phyloP scores from a whole-genome alignment of 1,140 invertebrate genomes.

The Bombyx mori region DNA sequence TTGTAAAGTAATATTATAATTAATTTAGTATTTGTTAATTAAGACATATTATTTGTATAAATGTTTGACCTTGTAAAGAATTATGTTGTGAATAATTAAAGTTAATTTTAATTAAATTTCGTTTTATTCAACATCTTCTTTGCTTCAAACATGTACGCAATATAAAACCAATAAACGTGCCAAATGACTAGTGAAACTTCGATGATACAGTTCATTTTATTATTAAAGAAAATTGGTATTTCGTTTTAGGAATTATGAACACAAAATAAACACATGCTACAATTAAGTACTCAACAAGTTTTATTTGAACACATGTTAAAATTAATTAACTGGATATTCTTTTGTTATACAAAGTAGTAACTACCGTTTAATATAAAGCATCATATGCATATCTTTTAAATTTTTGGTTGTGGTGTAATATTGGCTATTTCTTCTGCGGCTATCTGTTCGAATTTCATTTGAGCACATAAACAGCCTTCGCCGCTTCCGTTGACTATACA shows the following conservation, averaged over 20 bases:
- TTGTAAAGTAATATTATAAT: conserved; percentile 57
- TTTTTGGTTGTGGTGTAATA: conserved; percentile 39
- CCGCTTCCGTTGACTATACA: conserved; percentile 57
- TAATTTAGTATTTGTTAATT: conserved; percentile 63
- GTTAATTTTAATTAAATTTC: conserved; percentile 44
- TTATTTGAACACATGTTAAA: too few relatives aligned
- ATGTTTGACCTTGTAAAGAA: conserved; percentile 69
- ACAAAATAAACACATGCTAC: too few relatives aligned
- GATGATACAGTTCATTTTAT: not conserved
- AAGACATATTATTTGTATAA: conserved; percentile 67
- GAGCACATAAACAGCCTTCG: conserved; percentile 54
- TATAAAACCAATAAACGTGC: too few relatives aligned
- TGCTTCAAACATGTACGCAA: too few relatives aligned
- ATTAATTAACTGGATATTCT: too few relatives aligned
- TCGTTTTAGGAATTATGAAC: not conserved
- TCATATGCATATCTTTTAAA: too few relatives aligned
- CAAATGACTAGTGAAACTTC: not conserved
- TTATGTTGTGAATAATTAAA: conserved; percentile 69
- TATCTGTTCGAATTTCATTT: conserved; percentile 41
- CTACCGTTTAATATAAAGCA: too few relatives aligned
- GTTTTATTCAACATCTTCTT: conserved; percentile 7
- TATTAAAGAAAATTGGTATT: not conserved
- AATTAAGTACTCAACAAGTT: too few relatives aligned
- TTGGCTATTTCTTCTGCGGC: conserved; percentile 55
- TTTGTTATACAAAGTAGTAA: too few relatives aligned